Base-by-base conservation (phyloP, 2,113 vertebrate species). In the Perca fluviatilis region DNA sequence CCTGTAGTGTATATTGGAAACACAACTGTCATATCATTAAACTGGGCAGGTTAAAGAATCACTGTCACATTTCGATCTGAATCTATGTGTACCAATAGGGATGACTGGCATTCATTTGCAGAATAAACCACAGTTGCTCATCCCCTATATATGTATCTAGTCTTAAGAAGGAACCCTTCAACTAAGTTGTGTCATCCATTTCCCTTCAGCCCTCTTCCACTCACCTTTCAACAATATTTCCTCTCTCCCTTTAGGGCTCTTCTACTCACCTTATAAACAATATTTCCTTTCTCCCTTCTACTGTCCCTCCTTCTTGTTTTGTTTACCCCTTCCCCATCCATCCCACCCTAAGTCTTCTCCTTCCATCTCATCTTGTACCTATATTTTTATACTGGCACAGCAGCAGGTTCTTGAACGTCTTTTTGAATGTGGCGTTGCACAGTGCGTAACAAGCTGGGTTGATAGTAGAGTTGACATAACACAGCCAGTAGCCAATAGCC, bases 351-450 rank as follows among this genome's bases (percentile, higher is more conserved):
- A 21, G 27, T 63, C 66, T 21, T 50, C 74, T 74, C 47, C 75
- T n/a, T 51, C 83, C 82, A 79, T 82, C 88, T 97, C 97, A 99
- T 96, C 98, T 98, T 53, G 97, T 97, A 86, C 97, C 97, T 16
- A 99, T 99, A 83, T 99, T 99, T 81, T 98, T 98, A 82, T 99
- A 99, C 90, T 99, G 98, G 94, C 98, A 99, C 86, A 99, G 95
- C 68, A 99, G 95, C 82, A 99, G 96, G 92, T 99, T 98, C 93
- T 98, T 97, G 92, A 99, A 99, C 19, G 98, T 99, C 95, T 99
- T 99, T 93, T 99, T 99, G 91, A 99, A 99, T 0, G 98, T 99
- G 90, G 97, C 98, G 0, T 99, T 99, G 95, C 98, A 99, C 88
- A 99, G 96, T 15, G 98, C 98, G 0, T 99, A 99, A 92, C 98